Conservation (phyloP, 2,888 invertebrate genomes). For the Rhagonycha fulva region DNA sequence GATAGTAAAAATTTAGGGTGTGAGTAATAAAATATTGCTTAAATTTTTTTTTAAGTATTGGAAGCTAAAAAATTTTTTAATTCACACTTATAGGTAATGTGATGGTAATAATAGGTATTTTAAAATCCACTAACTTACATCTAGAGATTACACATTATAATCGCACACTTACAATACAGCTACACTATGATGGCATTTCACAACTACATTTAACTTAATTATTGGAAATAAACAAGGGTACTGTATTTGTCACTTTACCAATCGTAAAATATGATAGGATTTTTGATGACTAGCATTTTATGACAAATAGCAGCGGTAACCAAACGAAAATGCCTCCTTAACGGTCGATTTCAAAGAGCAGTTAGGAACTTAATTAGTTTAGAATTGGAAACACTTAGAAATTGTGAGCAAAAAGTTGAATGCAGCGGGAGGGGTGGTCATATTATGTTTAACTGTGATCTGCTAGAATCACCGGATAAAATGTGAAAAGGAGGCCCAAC, state of each 20-base stretch:
- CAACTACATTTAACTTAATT: conserved; percentile 47
- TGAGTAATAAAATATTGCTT: conserved; percentile 30
- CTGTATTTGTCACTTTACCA: conserved; percentile 9
- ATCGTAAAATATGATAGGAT: conserved; percentile 13
- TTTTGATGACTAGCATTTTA: conserved; percentile 16
- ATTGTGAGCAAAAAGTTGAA: background rate
- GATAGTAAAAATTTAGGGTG: background rate
- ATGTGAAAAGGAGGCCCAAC: background rate
- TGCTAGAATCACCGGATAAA: background rate
- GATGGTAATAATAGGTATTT: conserved; percentile 13
- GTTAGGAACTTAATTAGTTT: conserved; percentile 17
- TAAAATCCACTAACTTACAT: conserved; percentile 28
- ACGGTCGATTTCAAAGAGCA: conserved; percentile 3
- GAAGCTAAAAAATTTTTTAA: conserved; percentile 27
- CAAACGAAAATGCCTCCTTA: conserved; percentile 4
- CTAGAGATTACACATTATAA: conserved; percentile 23
- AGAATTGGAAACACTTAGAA: background rate
- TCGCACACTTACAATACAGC: conserved; percentile 50
- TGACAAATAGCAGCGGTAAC: conserved; percentile 24
- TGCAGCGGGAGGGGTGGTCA: too few relatives aligned
- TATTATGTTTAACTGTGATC: background rate
- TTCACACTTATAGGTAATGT: conserved; percentile 14
- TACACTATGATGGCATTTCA: conserved; percentile 52
- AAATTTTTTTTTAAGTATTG: conserved; percentile 17
- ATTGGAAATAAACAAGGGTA: conserved; percentile 7